Conservation (phyloP, 2,797 vertebrate genomes). For the Staurois parvus region DNA sequence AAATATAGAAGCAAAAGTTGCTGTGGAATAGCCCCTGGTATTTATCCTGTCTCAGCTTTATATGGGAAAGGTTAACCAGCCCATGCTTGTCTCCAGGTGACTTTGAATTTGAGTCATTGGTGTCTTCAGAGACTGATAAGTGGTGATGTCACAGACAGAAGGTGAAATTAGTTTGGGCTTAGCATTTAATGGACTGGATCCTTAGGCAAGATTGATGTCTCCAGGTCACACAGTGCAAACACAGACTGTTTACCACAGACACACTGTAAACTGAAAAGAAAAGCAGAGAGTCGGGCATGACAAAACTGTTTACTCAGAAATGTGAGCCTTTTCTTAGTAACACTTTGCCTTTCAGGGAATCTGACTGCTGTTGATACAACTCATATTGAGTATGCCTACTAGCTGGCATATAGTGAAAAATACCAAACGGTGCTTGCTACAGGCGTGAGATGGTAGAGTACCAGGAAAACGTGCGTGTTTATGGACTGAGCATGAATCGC, state of each 20-base stretch:
- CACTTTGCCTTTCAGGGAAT: neutral
- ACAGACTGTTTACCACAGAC: slow-evolving; percentile 28
- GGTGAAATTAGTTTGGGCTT: slow-evolving; percentile 2
- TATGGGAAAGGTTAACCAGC: slow-evolving; percentile 35
- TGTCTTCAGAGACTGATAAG: slow-evolving; percentile 36
- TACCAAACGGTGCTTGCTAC: no score
- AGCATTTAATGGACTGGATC: slow-evolving; percentile 45
- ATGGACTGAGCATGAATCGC: no score
- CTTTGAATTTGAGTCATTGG: slow-evolving; percentile 43
- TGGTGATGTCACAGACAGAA: slow-evolving; percentile 21
- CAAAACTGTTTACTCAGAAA: slow-evolving; percentile 11
- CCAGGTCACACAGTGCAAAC: slow-evolving; percentile 7
- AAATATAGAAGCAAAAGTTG: neutral
- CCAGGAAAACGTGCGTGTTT: no score
- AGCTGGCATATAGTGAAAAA: no score
- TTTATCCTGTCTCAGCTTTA: slow-evolving; percentile 24
- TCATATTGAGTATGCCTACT: neutral
- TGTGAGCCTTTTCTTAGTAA: neutral
- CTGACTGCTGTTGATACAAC: neutral
- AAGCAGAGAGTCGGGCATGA: slow-evolving; percentile 2
- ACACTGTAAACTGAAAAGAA: slow-evolving; percentile 15
- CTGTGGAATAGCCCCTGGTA: neutral
- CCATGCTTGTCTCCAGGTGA: slow-evolving; percentile 42
- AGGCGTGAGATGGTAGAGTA: no score
- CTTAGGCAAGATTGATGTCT: slow-evolving; percentile 40